A percentile compares a stretch with the other conserved stretches of the same genome.
Evolutionary conservation across 2,888 invertebrate genomes (phyloP).

Genomic region (Melanophora roralis): DNA sequence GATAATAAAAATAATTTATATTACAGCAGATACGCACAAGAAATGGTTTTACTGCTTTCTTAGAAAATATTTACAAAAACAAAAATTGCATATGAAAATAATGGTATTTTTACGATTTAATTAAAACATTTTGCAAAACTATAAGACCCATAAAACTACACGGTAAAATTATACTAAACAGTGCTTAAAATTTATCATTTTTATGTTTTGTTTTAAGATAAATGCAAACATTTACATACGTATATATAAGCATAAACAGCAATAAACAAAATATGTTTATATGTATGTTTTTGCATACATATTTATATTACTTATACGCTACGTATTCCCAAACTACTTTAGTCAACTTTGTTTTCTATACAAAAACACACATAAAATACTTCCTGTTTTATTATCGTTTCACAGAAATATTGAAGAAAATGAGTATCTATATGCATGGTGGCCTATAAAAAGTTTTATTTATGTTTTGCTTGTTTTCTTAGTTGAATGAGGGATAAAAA

Average conservation of each 20-base stretch:
- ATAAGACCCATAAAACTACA: neutral
- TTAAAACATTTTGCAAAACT: slow-evolving; percentile 10
- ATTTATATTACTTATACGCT: slow-evolving; percentile 39
- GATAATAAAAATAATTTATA: no score
- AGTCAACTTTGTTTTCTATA: neutral
- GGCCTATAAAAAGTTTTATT: slow-evolving; percentile 37
- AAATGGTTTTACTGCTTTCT: no score
- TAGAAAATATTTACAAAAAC: no score
- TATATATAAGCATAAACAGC: no score
- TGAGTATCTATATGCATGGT: slow-evolving; percentile 26
- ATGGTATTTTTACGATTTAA: neutral
- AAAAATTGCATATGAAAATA: no score
- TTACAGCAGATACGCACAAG: no score
- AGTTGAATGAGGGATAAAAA: slow-evolving; percentile 2
- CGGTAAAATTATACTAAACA: neutral
- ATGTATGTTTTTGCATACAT: no score
- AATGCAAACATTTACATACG: no score
- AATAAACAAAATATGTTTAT: slow-evolving; percentile 43
- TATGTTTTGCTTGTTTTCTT: neutral
- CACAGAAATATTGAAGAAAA: slow-evolving; percentile 12
- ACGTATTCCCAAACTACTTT: neutral
- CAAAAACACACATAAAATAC: slow-evolving; percentile 20
- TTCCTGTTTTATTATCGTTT: slow-evolving; percentile 47
- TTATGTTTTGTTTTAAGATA: no score
- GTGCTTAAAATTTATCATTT: no score